Percentiles rank a stretch among this genome's conserved stretches.
phyloP scores from a whole-genome alignment of 2,113 vertebrate species.

The Notothenia coriiceps region DNA sequence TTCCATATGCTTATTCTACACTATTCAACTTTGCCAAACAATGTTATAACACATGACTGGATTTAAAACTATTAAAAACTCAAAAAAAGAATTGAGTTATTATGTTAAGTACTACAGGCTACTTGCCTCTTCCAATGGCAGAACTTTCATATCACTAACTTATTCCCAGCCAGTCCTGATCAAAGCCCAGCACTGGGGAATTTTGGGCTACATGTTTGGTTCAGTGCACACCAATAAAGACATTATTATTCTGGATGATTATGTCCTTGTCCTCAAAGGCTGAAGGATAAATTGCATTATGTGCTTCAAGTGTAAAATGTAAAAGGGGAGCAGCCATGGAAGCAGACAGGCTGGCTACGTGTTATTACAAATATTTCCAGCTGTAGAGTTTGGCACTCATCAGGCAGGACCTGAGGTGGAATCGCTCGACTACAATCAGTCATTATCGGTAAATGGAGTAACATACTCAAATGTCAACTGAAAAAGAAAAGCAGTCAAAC shows the following conservation, averaged over 20 bases:
- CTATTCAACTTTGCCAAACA: background rate
- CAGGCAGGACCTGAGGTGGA: constrained; percentile 5
- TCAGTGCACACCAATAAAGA: constrained; percentile 42
- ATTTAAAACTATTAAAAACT: background rate
- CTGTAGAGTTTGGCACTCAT: constrained; percentile 42
- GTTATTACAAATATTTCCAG: constrained; percentile 44
- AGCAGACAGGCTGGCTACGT: constrained; percentile 16
- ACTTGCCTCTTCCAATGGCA: background rate
- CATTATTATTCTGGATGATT: constrained; percentile 38
- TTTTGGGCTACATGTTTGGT: constrained; percentile 5
- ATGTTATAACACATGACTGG: background rate
- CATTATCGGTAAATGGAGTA: background rate
- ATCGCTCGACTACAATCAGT: constrained; percentile 14
- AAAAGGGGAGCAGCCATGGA: background rate
- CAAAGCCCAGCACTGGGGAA: constrained; percentile 5
- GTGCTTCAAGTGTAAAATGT: constrained; percentile 17
- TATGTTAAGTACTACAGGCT: background rate
- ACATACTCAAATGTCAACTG: background rate
- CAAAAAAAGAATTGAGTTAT: background rate
- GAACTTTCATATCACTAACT: background rate
- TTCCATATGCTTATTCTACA: background rate
- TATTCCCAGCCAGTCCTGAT: background rate
- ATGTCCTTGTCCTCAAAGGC: constrained; percentile 35
- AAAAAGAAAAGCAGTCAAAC: background rate
- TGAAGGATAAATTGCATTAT: constrained; percentile 38